These are phyloP conservation scores for Podotricha telesiphe DNA, from an alignment of 2,888 invertebrate genomes.

Conservation along the genomic window DNA sequence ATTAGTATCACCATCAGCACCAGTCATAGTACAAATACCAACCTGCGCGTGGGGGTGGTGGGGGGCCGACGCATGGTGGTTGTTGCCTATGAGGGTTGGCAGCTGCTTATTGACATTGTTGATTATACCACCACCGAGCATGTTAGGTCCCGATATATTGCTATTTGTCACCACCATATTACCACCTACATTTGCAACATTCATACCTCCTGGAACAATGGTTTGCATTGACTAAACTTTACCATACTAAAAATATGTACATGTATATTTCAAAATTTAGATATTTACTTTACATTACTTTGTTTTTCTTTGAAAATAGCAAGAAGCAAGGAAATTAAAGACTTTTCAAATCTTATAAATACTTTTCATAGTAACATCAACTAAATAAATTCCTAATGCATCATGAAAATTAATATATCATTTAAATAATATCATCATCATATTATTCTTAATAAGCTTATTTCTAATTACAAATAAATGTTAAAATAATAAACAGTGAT, in stretches of 20 bases:
- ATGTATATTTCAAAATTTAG: neutral
- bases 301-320: neutral
- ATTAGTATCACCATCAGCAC: neutral
- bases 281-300: neutral
- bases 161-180: constrained; percentile 92
- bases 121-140: constrained; percentile 89
- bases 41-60: constrained; percentile 82
- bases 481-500: too few species aligned
- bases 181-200: constrained; percentile 86
- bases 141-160: constrained; percentile 88
- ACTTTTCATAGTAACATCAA: too few species aligned
- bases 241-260: neutral
- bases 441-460: neutral
- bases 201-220: constrained; percentile 82
- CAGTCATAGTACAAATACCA: constrained; percentile 23
- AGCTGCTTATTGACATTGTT: constrained; percentile 91
- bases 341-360: too few species aligned
- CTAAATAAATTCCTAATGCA: too few species aligned
- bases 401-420: neutral
- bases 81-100: constrained; percentile 85
- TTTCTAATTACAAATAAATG: neutral
- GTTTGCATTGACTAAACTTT: neutral
- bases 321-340: too few species aligned
- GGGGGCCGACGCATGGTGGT: constrained; percentile 69
- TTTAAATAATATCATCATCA: neutral